Percentiles rank a stretch among this genome's conserved stretches.
These are phyloP conservation scores for Drosophila arawakana DNA, from an alignment of 1,140 invertebrate species.

Conservation along the genomic window DNA sequence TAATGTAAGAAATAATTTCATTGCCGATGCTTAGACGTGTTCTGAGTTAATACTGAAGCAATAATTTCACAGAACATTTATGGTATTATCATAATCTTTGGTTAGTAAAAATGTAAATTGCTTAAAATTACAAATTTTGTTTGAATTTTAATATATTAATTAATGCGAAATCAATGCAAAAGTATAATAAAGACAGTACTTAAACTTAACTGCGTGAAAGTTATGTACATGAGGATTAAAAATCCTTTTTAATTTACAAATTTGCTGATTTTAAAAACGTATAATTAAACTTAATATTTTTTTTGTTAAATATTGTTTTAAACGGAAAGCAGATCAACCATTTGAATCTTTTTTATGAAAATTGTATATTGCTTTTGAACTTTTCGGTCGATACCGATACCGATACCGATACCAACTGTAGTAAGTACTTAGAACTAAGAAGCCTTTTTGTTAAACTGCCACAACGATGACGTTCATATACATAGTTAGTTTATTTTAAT, in stretches of 20 bases:
- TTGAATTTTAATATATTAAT: neutral
- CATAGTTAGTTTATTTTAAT: neutral
- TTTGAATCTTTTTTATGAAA: constrained; percentile 16
- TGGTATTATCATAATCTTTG: neutral
- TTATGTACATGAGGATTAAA: neutral
- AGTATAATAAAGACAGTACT: neutral
- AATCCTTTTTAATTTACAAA: constrained; percentile 10
- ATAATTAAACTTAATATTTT: neutral
- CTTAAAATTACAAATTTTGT: neutral
- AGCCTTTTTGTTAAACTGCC: constrained; percentile 53
- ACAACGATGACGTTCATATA: constrained; percentile 50
- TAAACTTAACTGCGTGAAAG: neutral
- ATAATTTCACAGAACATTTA: neutral
- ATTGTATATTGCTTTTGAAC: constrained; percentile 38
- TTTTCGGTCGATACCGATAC: constrained; percentile 33
- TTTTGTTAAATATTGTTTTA: no score
- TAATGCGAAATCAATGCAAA: neutral
- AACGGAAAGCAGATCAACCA: constrained; percentile 12
- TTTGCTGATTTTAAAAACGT: neutral
- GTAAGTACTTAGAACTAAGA: constrained; percentile 45
- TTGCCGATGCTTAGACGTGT: constrained; percentile 1
- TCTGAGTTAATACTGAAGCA: neutral
- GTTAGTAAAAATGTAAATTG: no score
- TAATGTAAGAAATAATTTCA: constrained; percentile 30
- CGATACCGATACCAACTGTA: constrained; percentile 41